Evolutionary conservation across 2,888 invertebrate genomes (phyloP), one percentile per base, ranked within the genome.

Genomic region (Octodonta nipae): DNA sequence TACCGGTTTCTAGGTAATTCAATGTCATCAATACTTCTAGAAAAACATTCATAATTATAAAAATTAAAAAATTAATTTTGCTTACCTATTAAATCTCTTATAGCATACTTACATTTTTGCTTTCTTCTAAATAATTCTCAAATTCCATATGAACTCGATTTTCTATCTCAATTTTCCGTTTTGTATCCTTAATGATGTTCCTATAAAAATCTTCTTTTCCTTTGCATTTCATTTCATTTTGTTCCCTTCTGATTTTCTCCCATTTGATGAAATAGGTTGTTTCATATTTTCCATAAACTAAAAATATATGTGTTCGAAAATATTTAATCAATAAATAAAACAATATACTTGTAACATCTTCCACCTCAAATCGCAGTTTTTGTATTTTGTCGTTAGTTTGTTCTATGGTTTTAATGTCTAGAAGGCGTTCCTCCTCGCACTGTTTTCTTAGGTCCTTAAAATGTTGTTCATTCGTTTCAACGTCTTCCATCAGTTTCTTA

Each of bases 191-290:
- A 11, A 54, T 52, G 3, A 36, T 38, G 12, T 42, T 33, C 2
- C 16, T 26, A 26, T 37, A 37, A 2, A 16, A 15, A 13, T 45
- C 37, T 36, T 56, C 56, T 14, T 43, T 39, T 2, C 37, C 33
- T 10, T 43, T 32, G 15, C 52, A 47, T n/a, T 37, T 34, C 25
- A 49, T 34, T 2, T 32, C 12, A 14, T 53, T 52, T 40, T 55
- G 55, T 34, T 51, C 50, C 4, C 33, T 28, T 29, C 57, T 41
- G 5, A 53, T 35, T 11, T 35, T 41, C 37, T 57, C 54, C 54
- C 54, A 57, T 22, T 39, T 38, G 12, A 48, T 40, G 15, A 46
- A 44, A 30, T 49, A 55, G 4, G n/a, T 22, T 6, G 15, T 29
- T 31, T 44, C 43, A 5, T 36, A 34, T 13, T 25, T 31, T 3